Percentiles rank a stretch among this genome's conserved stretches.
phyloP scores from a whole-genome alignment of 2,888 invertebrate species.

The Scaptomyza parva region DNA sequence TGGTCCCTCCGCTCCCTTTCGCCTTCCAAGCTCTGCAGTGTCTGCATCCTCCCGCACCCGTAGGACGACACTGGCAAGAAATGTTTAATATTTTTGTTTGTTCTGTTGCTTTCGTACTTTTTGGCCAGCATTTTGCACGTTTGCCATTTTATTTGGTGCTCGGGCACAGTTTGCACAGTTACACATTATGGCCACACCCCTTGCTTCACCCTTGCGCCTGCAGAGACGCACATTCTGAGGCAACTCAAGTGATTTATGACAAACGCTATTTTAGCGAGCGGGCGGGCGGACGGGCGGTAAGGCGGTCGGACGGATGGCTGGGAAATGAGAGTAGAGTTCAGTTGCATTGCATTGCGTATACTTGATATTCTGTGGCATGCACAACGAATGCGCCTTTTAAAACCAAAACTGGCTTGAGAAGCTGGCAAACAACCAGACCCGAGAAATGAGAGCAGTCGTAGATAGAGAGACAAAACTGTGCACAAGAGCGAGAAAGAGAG shows the following conservation, averaged over 20 bases:
- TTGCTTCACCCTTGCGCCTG: not conserved
- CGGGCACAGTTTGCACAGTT: conserved; percentile 64
- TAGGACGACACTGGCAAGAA: conserved; percentile 25
- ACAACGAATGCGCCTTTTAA: conserved; percentile 44
- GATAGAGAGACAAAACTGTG: conserved; percentile 1
- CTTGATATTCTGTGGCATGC: conserved; percentile 57
- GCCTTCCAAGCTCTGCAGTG: not conserved
- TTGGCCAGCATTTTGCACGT: conserved; percentile 61
- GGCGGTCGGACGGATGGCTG: not conserved
- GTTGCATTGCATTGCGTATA: conserved; percentile 58
- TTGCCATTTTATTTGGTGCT: conserved; percentile 69
- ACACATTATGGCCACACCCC: conserved; percentile 54
- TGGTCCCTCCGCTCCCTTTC: not conserved
- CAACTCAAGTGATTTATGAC: conserved; percentile 73
- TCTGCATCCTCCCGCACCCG: not conserved
- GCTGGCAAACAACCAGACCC: conserved; percentile 35
- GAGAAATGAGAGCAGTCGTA: conserved; percentile 32
- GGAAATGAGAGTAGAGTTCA: not conserved
- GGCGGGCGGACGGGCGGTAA: not conserved
- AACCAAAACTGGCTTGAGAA: conserved; percentile 57
- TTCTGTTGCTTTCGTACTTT: conserved; percentile 11
- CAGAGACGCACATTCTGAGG: conserved; percentile 47
- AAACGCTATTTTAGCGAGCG: conserved; percentile 4
- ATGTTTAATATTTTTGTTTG: conserved; percentile 24
- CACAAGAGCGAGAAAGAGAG: not conserved